These are phyloP conservation scores for Oncopeltus fasciatus DNA, from an alignment of 1,140 invertebrate genomes.

Conservation along the genomic window DNA sequence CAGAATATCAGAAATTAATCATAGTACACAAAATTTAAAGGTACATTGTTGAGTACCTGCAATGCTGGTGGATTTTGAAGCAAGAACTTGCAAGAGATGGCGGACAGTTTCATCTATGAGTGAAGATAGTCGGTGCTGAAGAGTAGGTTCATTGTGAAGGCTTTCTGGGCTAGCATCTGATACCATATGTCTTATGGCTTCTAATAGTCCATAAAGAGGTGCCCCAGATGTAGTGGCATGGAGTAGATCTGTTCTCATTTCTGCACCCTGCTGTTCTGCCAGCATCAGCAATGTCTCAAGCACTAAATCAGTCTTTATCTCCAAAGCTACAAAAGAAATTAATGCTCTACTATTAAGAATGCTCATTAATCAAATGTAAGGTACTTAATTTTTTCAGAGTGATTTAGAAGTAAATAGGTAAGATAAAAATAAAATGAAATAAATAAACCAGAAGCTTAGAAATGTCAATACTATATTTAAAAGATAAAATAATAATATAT, in stretches of 20 bases:
- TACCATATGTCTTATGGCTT: slow-evolving; percentile 26
- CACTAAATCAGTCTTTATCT: slow-evolving; percentile 2
- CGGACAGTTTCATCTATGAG: slow-evolving; percentile 29
- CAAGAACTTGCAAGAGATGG: slow-evolving; percentile 30
- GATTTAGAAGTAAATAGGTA: too few relatives aligned
- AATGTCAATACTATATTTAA: too few relatives aligned
- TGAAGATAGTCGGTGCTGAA: slow-evolving; percentile 25
- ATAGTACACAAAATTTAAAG: too few relatives aligned
- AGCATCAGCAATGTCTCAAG: slow-evolving; percentile 23
- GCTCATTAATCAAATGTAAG: too few relatives aligned
- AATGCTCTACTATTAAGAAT: too few relatives aligned
- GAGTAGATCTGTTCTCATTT: slow-evolving; percentile 31
- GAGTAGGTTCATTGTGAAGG: slow-evolving; percentile 16
- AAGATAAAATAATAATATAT: too few relatives aligned
- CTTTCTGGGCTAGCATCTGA: slow-evolving; percentile 24
- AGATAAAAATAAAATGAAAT: too few relatives aligned
- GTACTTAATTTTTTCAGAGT: too few relatives aligned
- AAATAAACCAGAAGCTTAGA: too few relatives aligned
- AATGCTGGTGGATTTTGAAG: slow-evolving; percentile 26
- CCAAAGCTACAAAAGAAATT: neutral
- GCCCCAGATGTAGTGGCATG: slow-evolving; percentile 28
- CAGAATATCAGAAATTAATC: too few relatives aligned
- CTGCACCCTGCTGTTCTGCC: slow-evolving; percentile 27
- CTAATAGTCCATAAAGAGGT: slow-evolving; percentile 31
- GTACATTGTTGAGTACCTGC: slow-evolving; percentile 26